These are phyloP conservation scores for Alcis repandata DNA, from an alignment of 2,888 invertebrate species.

Conservation along the genomic window DNA sequence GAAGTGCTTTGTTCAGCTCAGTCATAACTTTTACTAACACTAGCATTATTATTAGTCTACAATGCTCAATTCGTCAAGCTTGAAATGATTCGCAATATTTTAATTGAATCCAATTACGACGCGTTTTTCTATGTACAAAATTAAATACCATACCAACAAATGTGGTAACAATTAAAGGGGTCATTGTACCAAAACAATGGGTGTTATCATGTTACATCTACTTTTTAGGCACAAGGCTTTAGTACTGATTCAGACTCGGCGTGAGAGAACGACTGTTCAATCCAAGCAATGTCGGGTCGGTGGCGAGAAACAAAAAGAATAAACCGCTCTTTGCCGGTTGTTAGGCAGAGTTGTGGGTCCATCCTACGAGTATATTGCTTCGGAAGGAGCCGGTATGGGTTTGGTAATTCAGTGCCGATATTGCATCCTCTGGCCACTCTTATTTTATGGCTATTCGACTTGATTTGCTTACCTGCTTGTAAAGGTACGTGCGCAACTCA, in stretches of 20 bases:
- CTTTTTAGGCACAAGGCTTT: constrained; percentile 43
- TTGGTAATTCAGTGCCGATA: constrained; percentile 48
- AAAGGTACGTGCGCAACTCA: constrained; percentile 21
- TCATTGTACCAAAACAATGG: constrained; percentile 47
- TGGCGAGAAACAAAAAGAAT: constrained; percentile 60
- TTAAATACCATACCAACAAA: constrained; percentile 22
- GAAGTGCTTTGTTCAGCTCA: constrained; percentile 24
- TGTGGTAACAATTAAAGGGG: constrained; percentile 38
- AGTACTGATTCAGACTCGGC: constrained; percentile 22
- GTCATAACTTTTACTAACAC: constrained; percentile 22
- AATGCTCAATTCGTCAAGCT: constrained; percentile 21
- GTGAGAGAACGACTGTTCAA: constrained; percentile 42
- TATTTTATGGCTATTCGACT: constrained; percentile 44
- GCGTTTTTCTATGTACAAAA: constrained; percentile 31
- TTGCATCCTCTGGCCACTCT: constrained; percentile 57
- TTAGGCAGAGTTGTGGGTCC: constrained; percentile 59
- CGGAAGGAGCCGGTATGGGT: constrained; percentile 41
- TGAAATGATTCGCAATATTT: constrained; percentile 26
- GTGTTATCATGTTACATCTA: constrained; percentile 38
- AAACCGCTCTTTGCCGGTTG: constrained; percentile 64
- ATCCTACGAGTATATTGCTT: constrained; percentile 52
- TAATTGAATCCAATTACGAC: constrained; percentile 30
- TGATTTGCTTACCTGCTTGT: constrained; percentile 33
- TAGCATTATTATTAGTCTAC: constrained; percentile 1
- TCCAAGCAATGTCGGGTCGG: constrained; percentile 50